Percentiles rank a stretch among this genome's conserved stretches.
phyloP scores from a whole-genome alignment of 2,113 vertebrate species.

The Ceyx melanurus region DNA sequence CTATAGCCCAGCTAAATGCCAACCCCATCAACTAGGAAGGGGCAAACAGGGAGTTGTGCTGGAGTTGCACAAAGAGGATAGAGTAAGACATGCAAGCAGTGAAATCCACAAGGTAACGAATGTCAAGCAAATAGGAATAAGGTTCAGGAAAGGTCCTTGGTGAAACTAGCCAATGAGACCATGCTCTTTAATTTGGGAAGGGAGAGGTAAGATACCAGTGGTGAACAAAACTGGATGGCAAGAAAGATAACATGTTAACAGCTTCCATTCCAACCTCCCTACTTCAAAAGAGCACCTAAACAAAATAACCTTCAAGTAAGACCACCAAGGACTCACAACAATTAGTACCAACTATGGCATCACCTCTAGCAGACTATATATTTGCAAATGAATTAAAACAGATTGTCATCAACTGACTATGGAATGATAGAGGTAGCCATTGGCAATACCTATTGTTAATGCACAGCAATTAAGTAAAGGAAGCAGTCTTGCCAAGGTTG shows the following conservation, averaged over 20 bases:
- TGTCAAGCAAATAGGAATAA: background rate
- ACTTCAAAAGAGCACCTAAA: background rate
- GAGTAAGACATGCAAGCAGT: background rate
- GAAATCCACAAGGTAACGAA: background rate
- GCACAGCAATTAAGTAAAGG: background rate
- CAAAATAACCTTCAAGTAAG: background rate
- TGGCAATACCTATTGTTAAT: background rate
- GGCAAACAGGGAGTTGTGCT: background rate
- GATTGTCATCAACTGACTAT: background rate
- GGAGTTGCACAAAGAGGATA: background rate
- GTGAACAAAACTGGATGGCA: background rate
- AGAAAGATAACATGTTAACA: background rate
- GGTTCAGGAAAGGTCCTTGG: fast-evolving
- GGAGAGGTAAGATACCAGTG: background rate
- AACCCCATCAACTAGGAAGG: background rate
- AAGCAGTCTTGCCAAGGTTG: background rate
- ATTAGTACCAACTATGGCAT: background rate
- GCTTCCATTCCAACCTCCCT: background rate
- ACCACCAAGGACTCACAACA: background rate
- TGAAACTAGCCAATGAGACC: background rate
- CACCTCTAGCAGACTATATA: background rate
- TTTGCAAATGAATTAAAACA: background rate
- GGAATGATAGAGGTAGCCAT: background rate
- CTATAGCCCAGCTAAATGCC: background rate
- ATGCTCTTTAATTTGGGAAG: background rate